Evolutionary conservation across 2,888 invertebrate genomes (phyloP).

Genomic region (Perdita meconis): DNA sequence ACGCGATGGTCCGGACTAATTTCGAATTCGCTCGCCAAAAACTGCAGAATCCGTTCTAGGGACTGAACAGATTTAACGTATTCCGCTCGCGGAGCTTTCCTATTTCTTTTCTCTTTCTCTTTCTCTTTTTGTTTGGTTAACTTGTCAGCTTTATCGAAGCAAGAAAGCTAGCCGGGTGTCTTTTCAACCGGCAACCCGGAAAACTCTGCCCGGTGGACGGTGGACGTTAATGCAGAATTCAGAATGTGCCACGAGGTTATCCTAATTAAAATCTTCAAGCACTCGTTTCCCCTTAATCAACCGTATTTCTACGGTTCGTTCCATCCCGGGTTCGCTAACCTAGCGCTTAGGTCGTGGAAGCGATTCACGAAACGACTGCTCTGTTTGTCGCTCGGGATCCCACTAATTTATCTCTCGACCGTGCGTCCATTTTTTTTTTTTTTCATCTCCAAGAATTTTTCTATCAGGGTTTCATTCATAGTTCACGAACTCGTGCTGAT

Average conservation of each 20-base stretch:
- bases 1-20: neutral
- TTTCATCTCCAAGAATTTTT: too few relatives aligned
- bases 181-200: conserved; percentile 58
- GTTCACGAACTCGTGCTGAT: neutral
- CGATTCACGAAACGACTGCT: conserved; percentile 7
- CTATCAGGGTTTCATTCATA: too few relatives aligned
- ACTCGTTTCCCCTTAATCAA: conserved; percentile 52
- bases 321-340: neutral
- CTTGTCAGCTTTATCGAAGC: conserved; percentile 9
- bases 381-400: conserved; percentile 4
- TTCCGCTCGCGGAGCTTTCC: too few relatives aligned
- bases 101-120: too few relatives aligned
- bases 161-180: conserved; percentile 46
- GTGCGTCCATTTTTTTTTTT: neutral
- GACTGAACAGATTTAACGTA: too few relatives aligned
- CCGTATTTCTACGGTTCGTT: conserved; percentile 3
- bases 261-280: conserved; percentile 77
- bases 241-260: conserved; percentile 70
- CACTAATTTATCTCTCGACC: neutral
- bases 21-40: neutral
- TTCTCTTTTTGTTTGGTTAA: neutral
- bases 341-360: conserved; percentile 7
- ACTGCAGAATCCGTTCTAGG: too few relatives aligned
- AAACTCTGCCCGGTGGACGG: conserved; percentile 31
- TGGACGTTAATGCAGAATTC: conserved; percentile 73